Conservation (phyloP, 2,797 vertebrate genomes). For the Tokudaia tokunoshimensis region DNA sequence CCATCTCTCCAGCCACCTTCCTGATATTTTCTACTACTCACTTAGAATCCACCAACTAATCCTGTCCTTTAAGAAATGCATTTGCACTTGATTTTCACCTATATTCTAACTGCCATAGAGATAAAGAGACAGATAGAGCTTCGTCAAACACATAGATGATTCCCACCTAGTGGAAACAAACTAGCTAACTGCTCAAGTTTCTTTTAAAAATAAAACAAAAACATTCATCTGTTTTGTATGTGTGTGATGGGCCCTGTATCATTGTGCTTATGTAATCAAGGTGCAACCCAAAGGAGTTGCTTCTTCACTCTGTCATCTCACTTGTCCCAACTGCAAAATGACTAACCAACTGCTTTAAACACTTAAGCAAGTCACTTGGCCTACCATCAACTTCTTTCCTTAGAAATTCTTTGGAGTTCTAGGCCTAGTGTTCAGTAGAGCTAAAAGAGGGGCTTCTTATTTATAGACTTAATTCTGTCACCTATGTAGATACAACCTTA, state of each 20-base stretch:
- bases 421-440: not conserved
- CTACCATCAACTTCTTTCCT: not conserved
- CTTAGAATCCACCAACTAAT: slow-evolving; percentile 17
- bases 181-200: not conserved
- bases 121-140: not conserved
- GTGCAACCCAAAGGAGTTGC: not conserved
- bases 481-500: not conserved
- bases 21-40: not conserved
- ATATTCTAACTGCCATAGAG: not conserved
- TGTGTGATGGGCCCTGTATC: not conserved
- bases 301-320: not conserved
- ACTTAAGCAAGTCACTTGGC: not conserved
- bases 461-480: not conserved
- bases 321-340: not conserved
- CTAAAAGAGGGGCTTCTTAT: not conserved
- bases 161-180: not conserved
- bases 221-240: not conserved
- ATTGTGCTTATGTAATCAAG: not conserved
- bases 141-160: not conserved
- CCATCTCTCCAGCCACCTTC: not conserved
- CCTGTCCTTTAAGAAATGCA: not conserved
- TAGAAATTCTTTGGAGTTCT: slow-evolving; percentile 12
- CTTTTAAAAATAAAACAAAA: not conserved
- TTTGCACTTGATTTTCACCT: not conserved
- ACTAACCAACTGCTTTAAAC: slow-evolving; percentile 7